Evolutionary conservation across 2,888 invertebrate genomes (phyloP).

Genomic region (Limnephilus lunatus): DNA sequence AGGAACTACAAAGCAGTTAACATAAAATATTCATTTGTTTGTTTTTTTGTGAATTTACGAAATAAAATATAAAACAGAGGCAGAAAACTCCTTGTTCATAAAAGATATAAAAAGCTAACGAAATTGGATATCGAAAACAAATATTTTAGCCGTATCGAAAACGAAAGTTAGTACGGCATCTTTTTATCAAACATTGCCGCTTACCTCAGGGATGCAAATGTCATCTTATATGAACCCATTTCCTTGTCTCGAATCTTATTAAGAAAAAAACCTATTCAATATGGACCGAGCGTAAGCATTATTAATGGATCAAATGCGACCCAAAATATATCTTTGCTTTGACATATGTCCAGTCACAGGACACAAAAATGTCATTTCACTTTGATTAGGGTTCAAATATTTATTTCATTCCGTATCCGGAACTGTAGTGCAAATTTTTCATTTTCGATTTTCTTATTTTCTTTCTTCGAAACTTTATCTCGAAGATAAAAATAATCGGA

Average conservation of each 20-base stretch:
- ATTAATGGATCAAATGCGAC: constrained; percentile 29
- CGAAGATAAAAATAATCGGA: not conserved
- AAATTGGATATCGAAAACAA: not conserved
- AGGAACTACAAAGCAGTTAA: not conserved
- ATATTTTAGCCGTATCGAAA: not conserved
- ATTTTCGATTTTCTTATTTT: constrained; percentile 16
- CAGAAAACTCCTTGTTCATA: not conserved
- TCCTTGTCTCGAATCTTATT: not conserved
- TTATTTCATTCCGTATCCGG: constrained; percentile 33
- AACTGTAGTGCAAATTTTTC: constrained; percentile 31
- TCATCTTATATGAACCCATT: not conserved
- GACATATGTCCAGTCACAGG: constrained; percentile 37
- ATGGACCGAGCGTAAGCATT: not conserved
- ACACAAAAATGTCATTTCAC: constrained; percentile 39
- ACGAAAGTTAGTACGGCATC: not conserved
- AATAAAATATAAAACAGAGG: not conserved
- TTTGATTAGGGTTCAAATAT: constrained; percentile 50
- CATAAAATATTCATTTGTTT: not conserved
- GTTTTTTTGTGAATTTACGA: not conserved
- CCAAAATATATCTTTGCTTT: constrained; percentile 18
- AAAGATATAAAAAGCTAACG: not conserved
- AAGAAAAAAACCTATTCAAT: constrained; percentile 1
- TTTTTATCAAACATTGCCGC: not conserved
- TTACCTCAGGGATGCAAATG: constrained; percentile 21
- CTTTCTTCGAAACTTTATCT: not conserved